Base-by-base conservation (phyloP, 1,140 invertebrate species). In the Fopius arisanus region DNA sequence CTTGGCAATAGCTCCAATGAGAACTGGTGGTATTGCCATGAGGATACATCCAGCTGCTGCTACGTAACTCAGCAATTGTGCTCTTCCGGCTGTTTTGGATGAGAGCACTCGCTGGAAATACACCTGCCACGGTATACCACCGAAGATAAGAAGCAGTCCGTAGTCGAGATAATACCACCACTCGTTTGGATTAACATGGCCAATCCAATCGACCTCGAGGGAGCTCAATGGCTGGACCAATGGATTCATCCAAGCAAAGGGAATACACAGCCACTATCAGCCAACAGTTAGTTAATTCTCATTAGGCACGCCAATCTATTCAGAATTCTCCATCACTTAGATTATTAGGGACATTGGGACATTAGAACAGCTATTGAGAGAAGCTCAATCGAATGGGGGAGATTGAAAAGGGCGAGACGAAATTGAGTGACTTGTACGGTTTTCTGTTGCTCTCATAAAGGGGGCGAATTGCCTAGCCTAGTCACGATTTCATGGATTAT, bases 101-200 rank as follows among this genome's bases (percentile, higher is more conserved):
- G 97, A 98, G 67, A 99, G 88, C 0, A 99, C 98, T 48, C 98
- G 89, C 89, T 99, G 98, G 88, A 99, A 99, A 84, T 99, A 99
- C 3, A 98, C 97, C 93, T 96, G 89, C 98, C 98, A 99, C 0
- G 98, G 98, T 79, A 99, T 99, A 26, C 98, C 98, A 7, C 98
- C 98, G 81, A 99, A 98, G 51, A 98, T 90, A 7, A 99, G 90
- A 62, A 99, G 89, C 67, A 99, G 88, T 23, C 95, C 96, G 76
- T 95, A 94, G 88, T 99, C 98, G 21, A 97, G 82, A 84, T 98
- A 99, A 66, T 90, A 92, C 83, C 94, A 96, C 48, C 94, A 92
- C 72, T 95, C 92, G 5, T 91, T 86, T 0, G 91, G 85, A 7
- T 93, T 90, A 3, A 99, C 88, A 10, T 89, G 85, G 0, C 97